Evolutionary conservation across 2,797 vertebrate species (phyloP), one percentile per base, ranked within the genome.

Genomic region (Smutsia gigantea): DNA sequence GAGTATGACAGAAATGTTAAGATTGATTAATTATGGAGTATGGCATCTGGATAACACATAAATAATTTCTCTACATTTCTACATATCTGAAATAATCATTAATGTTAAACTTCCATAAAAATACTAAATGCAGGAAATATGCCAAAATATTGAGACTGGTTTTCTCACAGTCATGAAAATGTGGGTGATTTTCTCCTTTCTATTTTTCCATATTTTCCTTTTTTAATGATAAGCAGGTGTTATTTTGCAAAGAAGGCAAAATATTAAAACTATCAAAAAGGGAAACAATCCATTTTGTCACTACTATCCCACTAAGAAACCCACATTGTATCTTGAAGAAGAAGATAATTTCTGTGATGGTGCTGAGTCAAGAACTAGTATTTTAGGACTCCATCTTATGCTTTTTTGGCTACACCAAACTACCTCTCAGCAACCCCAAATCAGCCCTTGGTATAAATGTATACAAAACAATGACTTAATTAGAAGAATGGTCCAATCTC

Each of bases 51-150:
- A 37, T 74, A 53, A 27, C 25, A 55, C 34, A 77, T 64, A 61
- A 13, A 72, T 25, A 55, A 87, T 87, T 95, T 86, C 18, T 90
- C 71, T 75, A 69, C 4, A 66, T 23, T 39, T 74, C 21, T 49
- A 87, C 31, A 55, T 77, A 21, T 55, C 74, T 90, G 21, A 90
- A 86, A 94, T 55, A 27, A 84, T 42, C 46, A 34, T 71, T 93
- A 63, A 94, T 61, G 59, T 46, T 87, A 69, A 82, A 84, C 3
- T 59, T 91, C 13, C 72, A 69, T 87, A 66, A 82, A 85, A 82
- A 82, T 68, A 75, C 72, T 83, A 77, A 42, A 71, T 90, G 37
- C 15, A 88, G 49, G 42, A 88, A 94, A 90, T 69, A 95, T 68
- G 63, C 10, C 77, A 74, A 88, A 97, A 85, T 74, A 90, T 23